Conservation (phyloP, 2,797 vertebrate species). For the Gymnoscopelus braueri region DNA sequence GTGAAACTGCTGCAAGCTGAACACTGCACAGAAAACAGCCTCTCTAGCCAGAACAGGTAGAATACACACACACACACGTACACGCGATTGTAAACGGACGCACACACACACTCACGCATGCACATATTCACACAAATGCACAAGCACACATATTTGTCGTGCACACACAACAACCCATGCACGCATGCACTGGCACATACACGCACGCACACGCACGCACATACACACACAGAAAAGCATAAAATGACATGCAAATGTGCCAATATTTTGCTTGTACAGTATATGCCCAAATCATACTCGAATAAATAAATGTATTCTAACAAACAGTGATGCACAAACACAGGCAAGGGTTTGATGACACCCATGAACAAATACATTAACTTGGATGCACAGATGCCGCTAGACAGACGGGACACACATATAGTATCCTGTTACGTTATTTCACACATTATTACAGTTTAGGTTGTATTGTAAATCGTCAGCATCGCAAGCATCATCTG, state of each 20-base stretch:
- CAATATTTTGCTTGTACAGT: background rate
- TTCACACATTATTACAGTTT: too few species aligned
- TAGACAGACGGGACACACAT: too few species aligned
- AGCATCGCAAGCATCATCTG: background rate
- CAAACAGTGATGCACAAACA: too few species aligned
- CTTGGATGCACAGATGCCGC: too few species aligned
- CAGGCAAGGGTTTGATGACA: too few species aligned
- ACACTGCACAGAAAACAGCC: constrained; percentile 58
- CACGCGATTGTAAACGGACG: background rate
- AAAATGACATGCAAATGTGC: background rate
- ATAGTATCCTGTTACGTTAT: too few species aligned
- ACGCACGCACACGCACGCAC: background rate
- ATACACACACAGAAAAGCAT: too few species aligned
- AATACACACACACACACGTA: background rate
- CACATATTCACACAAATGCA: background rate
- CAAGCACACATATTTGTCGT: background rate
- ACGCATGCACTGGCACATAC: too few species aligned
- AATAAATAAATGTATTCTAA: too few species aligned
- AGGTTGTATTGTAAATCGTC: too few species aligned
- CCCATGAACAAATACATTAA: too few species aligned
- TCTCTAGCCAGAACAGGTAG: constrained; percentile 61
- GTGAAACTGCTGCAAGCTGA: constrained; percentile 88
- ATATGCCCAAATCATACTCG: too few species aligned
- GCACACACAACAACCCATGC: background rate
- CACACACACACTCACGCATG: background rate